Evolutionary conservation across 2,113 vertebrate species (phyloP), one percentile per base, ranked within the genome.

Genomic region (Tragelaphus strepsiceros): DNA sequence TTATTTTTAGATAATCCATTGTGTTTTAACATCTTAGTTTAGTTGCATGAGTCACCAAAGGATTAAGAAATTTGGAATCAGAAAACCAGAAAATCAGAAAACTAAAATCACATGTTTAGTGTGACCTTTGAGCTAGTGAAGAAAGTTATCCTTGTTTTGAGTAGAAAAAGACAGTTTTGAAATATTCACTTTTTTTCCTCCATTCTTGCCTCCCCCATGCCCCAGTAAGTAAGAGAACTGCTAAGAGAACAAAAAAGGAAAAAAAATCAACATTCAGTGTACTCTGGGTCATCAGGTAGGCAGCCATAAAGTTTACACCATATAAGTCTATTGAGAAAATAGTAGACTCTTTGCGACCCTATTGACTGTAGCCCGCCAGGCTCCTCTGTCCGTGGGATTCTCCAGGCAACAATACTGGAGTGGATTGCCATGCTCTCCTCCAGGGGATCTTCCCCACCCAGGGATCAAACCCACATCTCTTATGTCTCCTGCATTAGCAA

Each of bases 71-170:
- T 89, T 53, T 94, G 46, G 39, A 80, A 74, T 51, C 30, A 80
- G 81, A 85, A 97, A 94, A 81, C 26, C 32, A 67, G 64, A 35
- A 35, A 84, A 81, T 43, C 26, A 61, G 81, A 92, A 97, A 94
- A 81, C 21, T 43, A 80, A 58, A 3, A 43, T 46, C 12, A 19
- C 6, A 53, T 81, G 26, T 77, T 62, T 24, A 88, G 14, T 83
- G 74, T 96, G 26, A 46, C 78, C 56, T 94, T 85, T 22, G 30
- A 16, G 21, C 59, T 54, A 94, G 17, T 53, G 0, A 59, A 84
- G 53, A 71, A 93, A 90, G 58, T 30, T 67, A 5, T 61, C 28
- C 62, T 46, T 35, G 10, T 91, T 93, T 53, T 24, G 62, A 30
- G 39, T 35, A 19, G n/a, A 78, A 61, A 56, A 81, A 62, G 43